phyloP scores from a whole-genome alignment of 2,797 vertebrate genomes.

The Characodon lateralis region DNA sequence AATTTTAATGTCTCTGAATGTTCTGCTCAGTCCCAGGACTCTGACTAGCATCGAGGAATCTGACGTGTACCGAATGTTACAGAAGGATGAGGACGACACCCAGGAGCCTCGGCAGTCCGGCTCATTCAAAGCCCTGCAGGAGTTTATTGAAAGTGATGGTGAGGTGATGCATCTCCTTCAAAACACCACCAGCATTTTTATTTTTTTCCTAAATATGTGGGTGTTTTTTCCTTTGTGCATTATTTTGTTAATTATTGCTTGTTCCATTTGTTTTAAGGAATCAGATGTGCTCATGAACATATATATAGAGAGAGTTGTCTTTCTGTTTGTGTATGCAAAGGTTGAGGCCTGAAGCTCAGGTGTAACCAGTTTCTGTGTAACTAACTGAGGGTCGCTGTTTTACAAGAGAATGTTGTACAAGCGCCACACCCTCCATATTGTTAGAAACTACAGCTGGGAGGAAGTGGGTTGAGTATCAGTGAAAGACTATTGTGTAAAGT shows the following conservation, averaged over 20 bases:
- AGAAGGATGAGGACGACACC: constrained; percentile 82
- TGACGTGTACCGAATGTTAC: constrained; percentile 94
- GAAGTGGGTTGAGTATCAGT: background rate
- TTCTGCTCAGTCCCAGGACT: constrained; percentile 80
- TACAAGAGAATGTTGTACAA: background rate
- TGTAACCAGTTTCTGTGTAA: no score
- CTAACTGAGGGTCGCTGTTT: background rate
- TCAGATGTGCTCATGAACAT: no score
- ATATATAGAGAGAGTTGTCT: no score
- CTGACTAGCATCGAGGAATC: constrained; percentile 84
- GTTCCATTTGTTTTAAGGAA: no score
- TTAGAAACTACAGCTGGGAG: background rate
- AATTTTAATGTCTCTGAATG: constrained; percentile 11
- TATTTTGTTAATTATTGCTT: no score
- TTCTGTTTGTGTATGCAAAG: no score
- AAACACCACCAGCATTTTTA: background rate
- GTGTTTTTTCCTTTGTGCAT: background rate
- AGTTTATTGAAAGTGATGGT: constrained; percentile 90
- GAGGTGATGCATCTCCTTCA: constrained; percentile 37
- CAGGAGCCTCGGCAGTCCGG: constrained; percentile 92
- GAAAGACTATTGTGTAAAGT: background rate
- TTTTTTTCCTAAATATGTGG: background rate
- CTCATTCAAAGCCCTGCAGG: constrained; percentile 95
- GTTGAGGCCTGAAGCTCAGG: no score
- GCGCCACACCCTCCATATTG: background rate